phyloP scores from a whole-genome alignment of 2,888 invertebrate species.

The Sialis lutaria region DNA sequence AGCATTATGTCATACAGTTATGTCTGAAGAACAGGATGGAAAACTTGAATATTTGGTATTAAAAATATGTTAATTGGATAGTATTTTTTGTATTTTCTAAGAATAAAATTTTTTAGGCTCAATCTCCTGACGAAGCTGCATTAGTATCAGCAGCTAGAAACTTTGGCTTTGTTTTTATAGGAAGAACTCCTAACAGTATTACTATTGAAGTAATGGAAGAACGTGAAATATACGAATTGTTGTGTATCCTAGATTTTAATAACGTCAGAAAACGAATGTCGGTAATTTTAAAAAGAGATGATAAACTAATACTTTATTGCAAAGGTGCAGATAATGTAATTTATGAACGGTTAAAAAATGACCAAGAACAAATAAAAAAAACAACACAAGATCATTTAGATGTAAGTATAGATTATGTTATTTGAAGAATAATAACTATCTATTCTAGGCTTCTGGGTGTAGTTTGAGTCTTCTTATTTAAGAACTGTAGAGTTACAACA shows the following conservation, averaged over 20 bases:
- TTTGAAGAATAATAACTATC: slow-evolving; percentile 3
- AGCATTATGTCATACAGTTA: slow-evolving; percentile 96
- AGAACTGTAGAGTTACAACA: too few relatives aligned
- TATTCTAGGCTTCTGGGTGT: slow-evolving; percentile 8
- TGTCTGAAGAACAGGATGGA: slow-evolving; percentile 84
- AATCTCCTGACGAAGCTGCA: slow-evolving; percentile 96
- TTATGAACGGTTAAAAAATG: slow-evolving; percentile 73
- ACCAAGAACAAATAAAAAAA: slow-evolving; percentile 57
- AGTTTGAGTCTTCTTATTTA: too few relatives aligned
- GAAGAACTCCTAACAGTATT: slow-evolving; percentile 81
- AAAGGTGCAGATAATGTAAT: slow-evolving; percentile 98
- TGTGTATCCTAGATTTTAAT: slow-evolving; percentile 98
- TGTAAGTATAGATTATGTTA: slow-evolving; percentile 35
- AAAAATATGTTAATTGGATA: too few relatives aligned
- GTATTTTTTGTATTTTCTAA: too few relatives aligned
- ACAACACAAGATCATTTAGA: slow-evolving; percentile 88
- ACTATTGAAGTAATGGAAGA: slow-evolving; percentile 77
- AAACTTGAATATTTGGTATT: slow-evolving; percentile 57
- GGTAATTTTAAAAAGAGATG: slow-evolving; percentile 72
- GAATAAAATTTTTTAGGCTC: slow-evolving; percentile 48
- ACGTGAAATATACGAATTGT: slow-evolving; percentile 79
- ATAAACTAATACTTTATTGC: slow-evolving; percentile 76
- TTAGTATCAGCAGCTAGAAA: slow-evolving; percentile 94
- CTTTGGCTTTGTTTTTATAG: slow-evolving; percentile 96
- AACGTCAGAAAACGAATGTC: slow-evolving; percentile 99